Evolutionary conservation across 2,797 vertebrate genomes (phyloP).

Genomic region (Myioborus miniatus): DNA sequence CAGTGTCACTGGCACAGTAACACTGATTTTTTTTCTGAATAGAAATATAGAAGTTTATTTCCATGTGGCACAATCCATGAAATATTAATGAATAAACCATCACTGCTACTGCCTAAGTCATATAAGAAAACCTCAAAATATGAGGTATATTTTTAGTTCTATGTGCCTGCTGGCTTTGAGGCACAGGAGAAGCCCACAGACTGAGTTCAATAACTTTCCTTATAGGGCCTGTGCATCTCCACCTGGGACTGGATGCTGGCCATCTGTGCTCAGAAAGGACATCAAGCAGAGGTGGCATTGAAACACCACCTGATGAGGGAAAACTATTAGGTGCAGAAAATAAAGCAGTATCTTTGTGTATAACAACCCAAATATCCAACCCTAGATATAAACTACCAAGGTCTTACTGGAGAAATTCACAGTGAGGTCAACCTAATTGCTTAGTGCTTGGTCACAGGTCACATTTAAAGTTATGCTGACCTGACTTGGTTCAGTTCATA

Average conservation of each 20-base stretch:
- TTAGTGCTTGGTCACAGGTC: not conserved
- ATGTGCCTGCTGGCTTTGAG: not conserved
- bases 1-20: not conserved
- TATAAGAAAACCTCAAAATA: not conserved
- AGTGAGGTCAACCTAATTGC: not conserved
- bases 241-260: rapidly evolving
- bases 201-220: not conserved
- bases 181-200: not conserved
- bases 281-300: too few relatives aligned
- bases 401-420: not conserved
- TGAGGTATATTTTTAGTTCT: not conserved
- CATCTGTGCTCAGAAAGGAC: rapidly evolving
- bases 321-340: not conserved
- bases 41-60: not conserved
- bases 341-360: not conserved
- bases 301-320: not conserved
- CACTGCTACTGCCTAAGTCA: not conserved
- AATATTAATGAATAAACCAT: not conserved
- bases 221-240: not conserved
- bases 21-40: not conserved
- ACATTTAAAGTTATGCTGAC: not conserved
- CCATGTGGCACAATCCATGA: not conserved
- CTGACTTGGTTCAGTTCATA: not conserved
- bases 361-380: not conserved
- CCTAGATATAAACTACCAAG: not conserved